Evolutionary conservation across 2,797 vertebrate species (phyloP).

Genomic region (Phoxinus dragarum): DNA sequence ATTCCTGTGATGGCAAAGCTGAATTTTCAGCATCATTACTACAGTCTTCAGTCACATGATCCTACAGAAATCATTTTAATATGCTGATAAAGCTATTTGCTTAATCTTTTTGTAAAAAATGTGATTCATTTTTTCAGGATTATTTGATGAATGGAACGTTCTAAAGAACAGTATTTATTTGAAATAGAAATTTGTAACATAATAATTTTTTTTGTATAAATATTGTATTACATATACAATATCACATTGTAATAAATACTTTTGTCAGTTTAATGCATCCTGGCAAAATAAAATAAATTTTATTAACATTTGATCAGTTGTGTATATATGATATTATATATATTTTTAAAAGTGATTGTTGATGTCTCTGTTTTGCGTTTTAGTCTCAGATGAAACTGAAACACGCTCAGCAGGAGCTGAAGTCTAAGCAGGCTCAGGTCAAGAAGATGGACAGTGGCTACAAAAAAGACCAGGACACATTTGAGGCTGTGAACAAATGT

Average conservation of each 20-base stretch:
- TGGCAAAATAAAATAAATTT: background rate
- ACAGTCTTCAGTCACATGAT: background rate
- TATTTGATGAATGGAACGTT: background rate
- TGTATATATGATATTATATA: background rate
- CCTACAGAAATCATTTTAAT: background rate
- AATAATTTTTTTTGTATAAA: no score
- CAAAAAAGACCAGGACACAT: slow-evolving; percentile 84
- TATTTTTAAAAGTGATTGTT: background rate
- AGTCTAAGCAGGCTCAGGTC: slow-evolving; percentile 88
- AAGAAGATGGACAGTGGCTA: slow-evolving; percentile 92
- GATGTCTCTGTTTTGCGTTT: background rate
- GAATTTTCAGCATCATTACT: background rate
- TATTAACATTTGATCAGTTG: background rate
- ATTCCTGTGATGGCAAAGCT: background rate
- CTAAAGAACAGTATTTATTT: background rate
- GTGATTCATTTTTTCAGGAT: no score
- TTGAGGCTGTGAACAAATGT: slow-evolving; percentile 79
- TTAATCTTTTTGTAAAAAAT: background rate
- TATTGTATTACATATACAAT: no score
- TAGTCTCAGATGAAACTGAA: slow-evolving; percentile 94
- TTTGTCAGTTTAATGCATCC: background rate
- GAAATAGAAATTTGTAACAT: background rate
- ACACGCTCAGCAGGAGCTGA: slow-evolving; percentile 88
- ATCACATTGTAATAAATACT: background rate
- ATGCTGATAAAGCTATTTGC: background rate